These are phyloP conservation scores for Synanceia verrucosa DNA, from an alignment of 2,797 vertebrate genomes.

Conservation along the genomic window DNA sequence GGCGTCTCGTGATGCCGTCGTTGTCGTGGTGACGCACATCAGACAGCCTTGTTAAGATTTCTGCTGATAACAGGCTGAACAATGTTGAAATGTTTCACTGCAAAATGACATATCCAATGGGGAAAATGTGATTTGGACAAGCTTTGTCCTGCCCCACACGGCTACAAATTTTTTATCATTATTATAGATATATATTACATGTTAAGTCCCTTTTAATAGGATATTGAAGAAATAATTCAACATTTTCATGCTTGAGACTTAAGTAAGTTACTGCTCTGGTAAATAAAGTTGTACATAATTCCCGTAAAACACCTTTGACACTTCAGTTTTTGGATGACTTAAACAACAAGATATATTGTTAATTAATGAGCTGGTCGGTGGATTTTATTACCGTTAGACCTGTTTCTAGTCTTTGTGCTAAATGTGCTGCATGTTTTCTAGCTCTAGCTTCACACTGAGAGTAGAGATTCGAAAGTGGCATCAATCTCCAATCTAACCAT, in stretches of 20 bases:
- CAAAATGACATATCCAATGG: neutral
- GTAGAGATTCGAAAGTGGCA: neutral
- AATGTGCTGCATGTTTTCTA: neutral
- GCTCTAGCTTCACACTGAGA: neutral
- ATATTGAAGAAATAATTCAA: neutral
- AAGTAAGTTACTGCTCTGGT: neutral
- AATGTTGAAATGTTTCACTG: slow-evolving; percentile 29
- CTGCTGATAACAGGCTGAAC: slow-evolving; percentile 48
- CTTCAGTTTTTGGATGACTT: neutral
- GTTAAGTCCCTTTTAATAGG: neutral
- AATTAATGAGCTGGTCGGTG: neutral
- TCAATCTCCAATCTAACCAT: neutral
- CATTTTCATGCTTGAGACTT: neutral
- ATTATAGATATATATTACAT: neutral
- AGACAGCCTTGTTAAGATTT: slow-evolving; percentile 44
- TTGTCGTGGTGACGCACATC: slow-evolving; percentile 57
- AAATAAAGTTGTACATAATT: neutral
- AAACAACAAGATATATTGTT: neutral
- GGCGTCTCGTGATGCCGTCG: slow-evolving; percentile 45
- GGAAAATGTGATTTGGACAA: neutral
- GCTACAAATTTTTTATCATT: neutral
- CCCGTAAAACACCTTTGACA: neutral
- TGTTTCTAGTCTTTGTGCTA: neutral
- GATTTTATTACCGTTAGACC: neutral
- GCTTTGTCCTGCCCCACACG: neutral